These are phyloP conservation scores for Merodon equestris DNA, from an alignment of 2,888 invertebrate species.

Conservation along the genomic window DNA sequence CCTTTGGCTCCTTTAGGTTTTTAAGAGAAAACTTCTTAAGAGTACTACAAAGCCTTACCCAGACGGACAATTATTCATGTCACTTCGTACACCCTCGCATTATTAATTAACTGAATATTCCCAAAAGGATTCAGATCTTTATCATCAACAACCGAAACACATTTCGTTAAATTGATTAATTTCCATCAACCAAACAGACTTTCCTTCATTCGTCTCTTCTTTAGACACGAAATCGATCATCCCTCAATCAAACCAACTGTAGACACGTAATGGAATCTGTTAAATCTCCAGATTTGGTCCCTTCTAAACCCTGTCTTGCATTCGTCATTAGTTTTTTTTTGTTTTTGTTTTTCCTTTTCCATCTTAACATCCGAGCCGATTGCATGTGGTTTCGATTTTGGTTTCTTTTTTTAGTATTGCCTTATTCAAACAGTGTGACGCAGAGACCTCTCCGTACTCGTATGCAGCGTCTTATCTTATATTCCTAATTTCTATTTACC, in stretches of 20 bases:
- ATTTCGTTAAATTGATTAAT: slow-evolving; percentile 59
- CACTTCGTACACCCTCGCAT: neutral
- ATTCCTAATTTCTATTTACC: slow-evolving; percentile 65
- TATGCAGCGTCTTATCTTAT: slow-evolving; percentile 59
- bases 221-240: slow-evolving; percentile 60
- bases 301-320: slow-evolving; percentile 20
- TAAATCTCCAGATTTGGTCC: slow-evolving; percentile 33
- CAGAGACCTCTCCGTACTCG: slow-evolving; percentile 45
- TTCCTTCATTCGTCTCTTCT: slow-evolving; percentile 24
- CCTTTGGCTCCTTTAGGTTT: no score
- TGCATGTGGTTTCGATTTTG: slow-evolving; percentile 20
- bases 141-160: slow-evolving; percentile 24
- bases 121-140: slow-evolving; percentile 41
- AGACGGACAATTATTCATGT: no score
- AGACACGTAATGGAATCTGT: slow-evolving; percentile 45
- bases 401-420: no score
- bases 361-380: slow-evolving; percentile 6
- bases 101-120: slow-evolving; percentile 37
- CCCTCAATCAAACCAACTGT: slow-evolving; percentile 49
- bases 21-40: no score
- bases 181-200: slow-evolving; percentile 34
- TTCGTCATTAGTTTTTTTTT: slow-evolving; percentile 36
- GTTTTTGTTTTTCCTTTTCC: slow-evolving; percentile 18
- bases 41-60: no score
- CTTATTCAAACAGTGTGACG: slow-evolving; percentile 12